Base-by-base conservation (phyloP, 2,797 vertebrate species). In the Mus caroli region DNA sequence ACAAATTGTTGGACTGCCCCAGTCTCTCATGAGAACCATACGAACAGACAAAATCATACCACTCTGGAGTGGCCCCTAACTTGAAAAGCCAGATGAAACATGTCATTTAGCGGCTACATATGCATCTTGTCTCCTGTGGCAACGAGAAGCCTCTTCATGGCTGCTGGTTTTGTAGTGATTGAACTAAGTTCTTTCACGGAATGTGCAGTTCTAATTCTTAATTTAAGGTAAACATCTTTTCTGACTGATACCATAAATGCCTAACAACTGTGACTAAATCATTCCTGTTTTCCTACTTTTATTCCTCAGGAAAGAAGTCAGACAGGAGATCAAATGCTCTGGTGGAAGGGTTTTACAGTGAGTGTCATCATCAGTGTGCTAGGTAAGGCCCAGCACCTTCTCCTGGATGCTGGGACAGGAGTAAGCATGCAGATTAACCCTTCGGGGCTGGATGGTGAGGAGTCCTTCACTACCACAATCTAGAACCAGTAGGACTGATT, bases 221-320 rank as follows among this genome's bases (percentile, higher is more conserved):
- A 96, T 92, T 73, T 67, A 95, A 96, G 80, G 67, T 94, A 78
- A 64, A 88, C 62, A 60, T 96, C 85, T 93, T 93, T 96, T 76
- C 71, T 93, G 46, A 90, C n/a, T 76, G 60, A 56, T 56, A 96
- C 82, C 24, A 0, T 95, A 91, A 96, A 88, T 40, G 60, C 94
- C 98, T 98, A 98, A 98, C 93, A 98, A 98, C 96, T 97, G 96
- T 98, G 96, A 98, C 98, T 98, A 98, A 98, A 97, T 97, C 90
- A 71, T 97, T 98, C 97, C 97, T 96, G 97, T 93, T 82, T 4
- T 97, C 95, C 95, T 97, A 97, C 94, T 98, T 98, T 98, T 97
- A 46, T 95, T 93, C 97, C 92, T 98, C 93, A 97, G 93, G 90
- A 95, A 96, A 96, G 91, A 96, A 97, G 97, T 94, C 97, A 96